phyloP scores from a whole-genome alignment of 2,113 vertebrate genomes.

The Ceyx margarethae region DNA sequence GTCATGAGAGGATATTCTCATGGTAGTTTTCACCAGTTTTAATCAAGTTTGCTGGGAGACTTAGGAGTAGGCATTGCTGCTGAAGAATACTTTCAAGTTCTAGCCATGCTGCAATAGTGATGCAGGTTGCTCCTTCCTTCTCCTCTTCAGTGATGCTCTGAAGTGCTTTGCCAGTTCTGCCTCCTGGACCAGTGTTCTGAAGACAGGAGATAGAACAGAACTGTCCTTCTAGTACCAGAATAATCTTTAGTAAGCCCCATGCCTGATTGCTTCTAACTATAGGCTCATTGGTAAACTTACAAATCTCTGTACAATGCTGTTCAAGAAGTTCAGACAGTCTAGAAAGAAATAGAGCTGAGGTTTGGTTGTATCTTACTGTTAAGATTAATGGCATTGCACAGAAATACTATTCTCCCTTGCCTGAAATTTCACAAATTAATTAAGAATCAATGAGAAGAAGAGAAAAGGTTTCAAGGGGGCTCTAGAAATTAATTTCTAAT shows the following conservation, averaged over 20 bases:
- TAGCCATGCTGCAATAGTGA: not conserved
- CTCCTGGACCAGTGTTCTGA: not conserved
- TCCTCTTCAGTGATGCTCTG: not conserved
- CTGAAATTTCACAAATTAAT: slow-evolving; percentile 18
- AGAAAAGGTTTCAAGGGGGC: not conserved
- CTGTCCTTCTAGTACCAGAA: not conserved
- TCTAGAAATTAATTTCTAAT: slow-evolving; percentile 35
- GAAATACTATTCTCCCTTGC: not conserved
- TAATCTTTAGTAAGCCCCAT: not conserved
- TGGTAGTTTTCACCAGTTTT: not conserved
- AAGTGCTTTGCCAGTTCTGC: not conserved
- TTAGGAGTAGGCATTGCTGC: not conserved
- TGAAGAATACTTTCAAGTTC: not conserved
- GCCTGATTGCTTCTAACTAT: not conserved
- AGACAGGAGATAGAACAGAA: not conserved
- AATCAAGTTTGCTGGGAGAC: no score
- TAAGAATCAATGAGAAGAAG: slow-evolving; percentile 20
- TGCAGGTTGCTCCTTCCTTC: not conserved
- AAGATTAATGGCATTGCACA: not conserved
- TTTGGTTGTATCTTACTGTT: not conserved
- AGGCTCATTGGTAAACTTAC: not conserved
- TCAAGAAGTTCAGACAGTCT: not conserved
- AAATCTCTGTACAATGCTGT: not conserved
- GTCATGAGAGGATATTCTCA: not conserved
- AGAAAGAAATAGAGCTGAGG: not conserved